Conservation (phyloP, 1,140 invertebrate genomes). For the Lordiphosa mommai region DNA sequence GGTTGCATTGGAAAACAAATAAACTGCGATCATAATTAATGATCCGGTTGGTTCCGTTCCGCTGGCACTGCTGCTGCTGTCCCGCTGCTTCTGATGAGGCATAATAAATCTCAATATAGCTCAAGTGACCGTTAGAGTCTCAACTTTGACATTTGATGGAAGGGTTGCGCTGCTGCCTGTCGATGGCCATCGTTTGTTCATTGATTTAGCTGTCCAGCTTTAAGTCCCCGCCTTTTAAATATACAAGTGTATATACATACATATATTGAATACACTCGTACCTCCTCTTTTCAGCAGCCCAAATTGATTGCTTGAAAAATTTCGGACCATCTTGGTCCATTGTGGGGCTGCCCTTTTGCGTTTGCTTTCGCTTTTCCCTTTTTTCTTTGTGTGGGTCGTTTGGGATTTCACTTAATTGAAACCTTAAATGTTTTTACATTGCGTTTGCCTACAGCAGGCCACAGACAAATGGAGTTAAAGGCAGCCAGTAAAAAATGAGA, state of each 20-base stretch:
- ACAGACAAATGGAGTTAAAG: constrained; percentile 14
- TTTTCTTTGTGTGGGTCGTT: constrained; percentile 43
- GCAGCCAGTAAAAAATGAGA: constrained; percentile 14
- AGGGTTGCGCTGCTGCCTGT: constrained; percentile 34
- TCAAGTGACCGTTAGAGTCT: constrained; percentile 63
- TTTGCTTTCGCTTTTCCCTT: constrained; percentile 14
- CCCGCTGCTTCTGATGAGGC: background rate
- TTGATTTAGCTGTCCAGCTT: constrained; percentile 2
- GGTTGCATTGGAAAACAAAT: constrained; percentile 42
- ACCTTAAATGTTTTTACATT: constrained; percentile 76
- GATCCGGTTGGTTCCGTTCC: constrained; percentile 20
- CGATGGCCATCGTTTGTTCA: constrained; percentile 61
- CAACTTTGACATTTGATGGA: constrained; percentile 73
- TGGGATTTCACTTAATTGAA: constrained; percentile 73
- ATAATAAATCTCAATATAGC: constrained; percentile 75
- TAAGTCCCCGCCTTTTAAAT: constrained; percentile 9
- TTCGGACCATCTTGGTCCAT: constrained; percentile 37
- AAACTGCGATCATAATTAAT: constrained; percentile 69
- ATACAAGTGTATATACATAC: constrained; percentile 12
- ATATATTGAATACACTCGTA: constrained; percentile 16
- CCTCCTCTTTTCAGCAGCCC: constrained; percentile 7
- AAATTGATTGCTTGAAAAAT: constrained; percentile 72
- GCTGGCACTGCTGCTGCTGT: background rate
- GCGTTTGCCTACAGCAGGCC: constrained; percentile 32
- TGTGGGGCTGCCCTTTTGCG: constrained; percentile 17